Conservation (phyloP, 2,113 vertebrate genomes). For the Hypomesus transpacificus region DNA sequence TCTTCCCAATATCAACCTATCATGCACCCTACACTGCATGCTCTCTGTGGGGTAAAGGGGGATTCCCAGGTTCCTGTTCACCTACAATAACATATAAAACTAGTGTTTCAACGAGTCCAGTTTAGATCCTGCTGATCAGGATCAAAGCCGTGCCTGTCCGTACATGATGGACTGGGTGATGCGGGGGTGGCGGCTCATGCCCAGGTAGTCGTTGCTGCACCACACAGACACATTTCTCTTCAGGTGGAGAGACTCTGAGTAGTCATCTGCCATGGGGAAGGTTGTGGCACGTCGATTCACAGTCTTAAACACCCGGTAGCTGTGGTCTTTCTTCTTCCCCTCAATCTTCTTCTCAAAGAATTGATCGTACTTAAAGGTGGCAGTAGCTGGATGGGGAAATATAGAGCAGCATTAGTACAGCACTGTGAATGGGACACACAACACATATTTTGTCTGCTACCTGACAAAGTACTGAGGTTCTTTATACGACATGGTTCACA, state of each 20-base stretch:
- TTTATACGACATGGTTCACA: no score
- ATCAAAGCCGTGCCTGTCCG: slow-evolving; percentile 43
- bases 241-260: slow-evolving; percentile 69
- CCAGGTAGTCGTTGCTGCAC: slow-evolving; percentile 96
- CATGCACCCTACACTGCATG: no score
- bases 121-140: no score
- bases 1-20: not conserved
- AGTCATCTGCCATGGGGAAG: slow-evolving; percentile 91
- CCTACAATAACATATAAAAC: no score
- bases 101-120: no score
- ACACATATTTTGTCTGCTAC: no score
- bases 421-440: no score
- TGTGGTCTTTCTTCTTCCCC: slow-evolving; percentile 84
- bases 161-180: slow-evolving; percentile 83
- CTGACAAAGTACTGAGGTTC: no score
- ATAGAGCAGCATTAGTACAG: not conserved
- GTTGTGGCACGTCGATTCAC: slow-evolving; percentile 81
- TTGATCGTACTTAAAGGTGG: slow-evolving; percentile 84
- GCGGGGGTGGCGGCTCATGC: slow-evolving; percentile 88
- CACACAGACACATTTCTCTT: slow-evolving; percentile 87
- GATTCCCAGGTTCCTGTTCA: no score
- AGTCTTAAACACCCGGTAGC: slow-evolving; percentile 91
- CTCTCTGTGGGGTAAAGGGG: no score
- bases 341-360: slow-evolving; percentile 93
- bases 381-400: slow-evolving; percentile 63